A percentile compares a stretch with the other conserved stretches of the same genome.
These are phyloP conservation scores for Ctenosaura bakeri DNA, from an alignment of 2,797 vertebrate genomes.

Conservation along the genomic window DNA sequence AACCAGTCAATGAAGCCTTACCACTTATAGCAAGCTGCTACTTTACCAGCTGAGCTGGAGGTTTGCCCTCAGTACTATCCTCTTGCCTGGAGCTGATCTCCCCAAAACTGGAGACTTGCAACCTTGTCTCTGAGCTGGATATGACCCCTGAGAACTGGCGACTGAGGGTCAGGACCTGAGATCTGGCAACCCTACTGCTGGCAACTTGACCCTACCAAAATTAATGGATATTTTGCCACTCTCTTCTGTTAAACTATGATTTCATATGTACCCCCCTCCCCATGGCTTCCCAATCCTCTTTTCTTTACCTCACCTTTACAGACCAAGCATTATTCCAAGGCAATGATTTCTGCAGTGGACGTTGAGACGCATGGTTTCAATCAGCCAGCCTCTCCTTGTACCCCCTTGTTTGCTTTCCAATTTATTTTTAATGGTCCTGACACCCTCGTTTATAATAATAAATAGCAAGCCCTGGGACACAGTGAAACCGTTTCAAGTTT, in stretches of 20 bases:
- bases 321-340: constrained; percentile 15
- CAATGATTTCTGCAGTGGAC: constrained; percentile 38
- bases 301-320: constrained; percentile 21
- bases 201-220: no score
- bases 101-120: no score
- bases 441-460: constrained; percentile 73
- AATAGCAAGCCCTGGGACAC: constrained; percentile 66
- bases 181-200: not conserved
- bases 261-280: not conserved
- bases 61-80: no score
- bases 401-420: constrained; percentile 63
- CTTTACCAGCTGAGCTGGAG: no score
- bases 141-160: no score
- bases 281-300: not conserved
- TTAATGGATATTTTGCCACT: not conserved
- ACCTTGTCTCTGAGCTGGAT: no score
- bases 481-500: constrained; percentile 70
- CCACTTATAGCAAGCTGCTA: no score
- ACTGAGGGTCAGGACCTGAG: no score
- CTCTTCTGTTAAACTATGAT: not conserved
- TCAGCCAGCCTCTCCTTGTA: constrained; percentile 53
- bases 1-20: no score
- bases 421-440: constrained; percentile 74
- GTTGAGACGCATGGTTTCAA: constrained; percentile 65
- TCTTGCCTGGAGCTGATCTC: no score